These are phyloP conservation scores for Sinosuthora webbiana DNA, from an alignment of 2,113 vertebrate species.

Conservation along the genomic window DNA sequence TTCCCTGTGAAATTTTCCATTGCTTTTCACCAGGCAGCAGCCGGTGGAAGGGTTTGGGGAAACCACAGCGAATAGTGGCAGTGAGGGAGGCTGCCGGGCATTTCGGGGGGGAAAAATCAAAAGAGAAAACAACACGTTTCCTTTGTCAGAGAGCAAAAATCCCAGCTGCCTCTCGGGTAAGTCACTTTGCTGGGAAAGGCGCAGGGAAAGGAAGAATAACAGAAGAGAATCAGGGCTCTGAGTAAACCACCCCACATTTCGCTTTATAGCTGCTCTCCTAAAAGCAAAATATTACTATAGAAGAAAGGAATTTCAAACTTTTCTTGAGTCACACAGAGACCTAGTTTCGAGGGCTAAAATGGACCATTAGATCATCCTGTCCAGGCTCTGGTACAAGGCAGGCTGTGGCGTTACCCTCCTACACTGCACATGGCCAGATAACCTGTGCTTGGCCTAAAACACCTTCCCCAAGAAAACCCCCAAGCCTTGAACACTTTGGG, in stretches of 20 bases:
- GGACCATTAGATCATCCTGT: background rate
- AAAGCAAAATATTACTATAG: background rate
- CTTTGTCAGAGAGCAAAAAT: background rate
- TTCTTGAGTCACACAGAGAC: background rate
- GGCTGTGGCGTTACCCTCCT: background rate
- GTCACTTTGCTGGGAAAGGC: background rate
- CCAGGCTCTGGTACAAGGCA: background rate
- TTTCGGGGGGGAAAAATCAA: background rate
- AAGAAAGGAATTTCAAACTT: slow-evolving; percentile 10
- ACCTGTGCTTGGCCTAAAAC: background rate
- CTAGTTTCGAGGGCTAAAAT: background rate
- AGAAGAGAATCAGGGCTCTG: background rate
- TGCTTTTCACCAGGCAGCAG: background rate
- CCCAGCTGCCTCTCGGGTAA: background rate
- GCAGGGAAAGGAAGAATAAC: background rate
- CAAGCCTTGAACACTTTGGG: background rate
- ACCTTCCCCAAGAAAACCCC: background rate
- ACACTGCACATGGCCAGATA: background rate
- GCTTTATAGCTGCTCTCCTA: background rate
- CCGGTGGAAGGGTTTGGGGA: background rate
- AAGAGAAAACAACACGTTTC: background rate
- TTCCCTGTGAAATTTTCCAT: slow-evolving; percentile 7
- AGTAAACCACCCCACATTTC: background rate
- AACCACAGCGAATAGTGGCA: background rate
- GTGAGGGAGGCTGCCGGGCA: background rate